Percentiles rank a stretch among this genome's conserved stretches.
Evolutionary conservation across 2,113 vertebrate species (phyloP).

Genomic region (Poeciliopsis prolifica): DNA sequence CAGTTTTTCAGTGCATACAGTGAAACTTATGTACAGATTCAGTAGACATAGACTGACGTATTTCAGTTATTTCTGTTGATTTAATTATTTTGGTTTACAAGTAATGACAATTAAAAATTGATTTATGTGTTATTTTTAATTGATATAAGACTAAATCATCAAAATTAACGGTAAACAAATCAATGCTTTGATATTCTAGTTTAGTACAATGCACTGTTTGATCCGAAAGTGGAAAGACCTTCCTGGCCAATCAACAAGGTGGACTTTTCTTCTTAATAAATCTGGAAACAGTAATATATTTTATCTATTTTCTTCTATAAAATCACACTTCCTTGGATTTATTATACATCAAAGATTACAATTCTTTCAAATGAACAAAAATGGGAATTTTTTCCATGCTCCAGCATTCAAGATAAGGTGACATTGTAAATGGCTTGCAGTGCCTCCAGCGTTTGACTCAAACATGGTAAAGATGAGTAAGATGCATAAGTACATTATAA

Average conservation of each 20-base stretch:
- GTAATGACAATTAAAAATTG: too few species aligned
- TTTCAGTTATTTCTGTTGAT: too few species aligned
- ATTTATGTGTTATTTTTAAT: too few species aligned
- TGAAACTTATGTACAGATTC: not conserved
- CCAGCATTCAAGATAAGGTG: conserved; percentile 37
- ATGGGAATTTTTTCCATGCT: not conserved
- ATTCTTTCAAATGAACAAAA: not conserved
- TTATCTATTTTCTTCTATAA: not conserved
- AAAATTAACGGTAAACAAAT: not conserved
- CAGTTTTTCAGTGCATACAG: not conserved
- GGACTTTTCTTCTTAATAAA: too few species aligned
- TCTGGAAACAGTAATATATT: not conserved
- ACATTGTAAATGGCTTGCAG: conserved; percentile 23
- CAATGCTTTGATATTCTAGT: not conserved
- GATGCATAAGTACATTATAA: conserved; percentile 81
- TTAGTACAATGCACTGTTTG: not conserved
- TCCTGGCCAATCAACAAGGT: too few species aligned
- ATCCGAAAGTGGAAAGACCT: too few species aligned
- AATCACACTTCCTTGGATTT: not conserved
- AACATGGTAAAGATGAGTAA: conserved; percentile 57
- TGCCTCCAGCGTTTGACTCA: conserved; percentile 59
- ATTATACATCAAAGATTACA: not conserved
- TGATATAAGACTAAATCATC: not conserved
- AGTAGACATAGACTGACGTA: not conserved
- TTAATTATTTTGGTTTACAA: too few species aligned